Percentiles rank a stretch among this genome's conserved stretches.
phyloP scores from a whole-genome alignment of 2,888 invertebrate genomes.

The Tribolium freemani region DNA sequence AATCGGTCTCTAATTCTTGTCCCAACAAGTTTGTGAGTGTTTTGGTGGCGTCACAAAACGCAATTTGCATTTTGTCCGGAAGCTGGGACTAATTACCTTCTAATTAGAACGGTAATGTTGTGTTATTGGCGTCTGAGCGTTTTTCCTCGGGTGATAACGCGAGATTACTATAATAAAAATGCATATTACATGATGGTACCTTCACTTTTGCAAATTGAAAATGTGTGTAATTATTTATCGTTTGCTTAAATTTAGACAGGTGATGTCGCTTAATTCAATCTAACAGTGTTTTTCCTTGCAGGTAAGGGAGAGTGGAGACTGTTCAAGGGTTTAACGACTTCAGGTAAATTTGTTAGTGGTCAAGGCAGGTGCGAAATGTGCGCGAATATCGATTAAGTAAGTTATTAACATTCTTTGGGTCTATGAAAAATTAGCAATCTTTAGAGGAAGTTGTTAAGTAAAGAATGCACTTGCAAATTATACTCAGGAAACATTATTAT shows the following conservation, averaged over 20 bases:
- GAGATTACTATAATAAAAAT: background rate
- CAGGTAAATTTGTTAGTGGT: background rate
- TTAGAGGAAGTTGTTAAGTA: background rate
- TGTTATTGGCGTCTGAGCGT: constrained; percentile 4
- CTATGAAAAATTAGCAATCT: background rate
- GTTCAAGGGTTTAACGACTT: background rate
- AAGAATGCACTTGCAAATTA: background rate
- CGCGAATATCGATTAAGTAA: background rate
- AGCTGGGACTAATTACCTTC: constrained; percentile 29
- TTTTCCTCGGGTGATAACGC: background rate
- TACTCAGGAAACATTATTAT: background rate
- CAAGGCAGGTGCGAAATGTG: background rate
- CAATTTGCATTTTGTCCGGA: constrained; percentile 35
- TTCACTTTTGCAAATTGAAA: constrained; percentile 30
- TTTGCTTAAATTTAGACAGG: constrained; percentile 12
- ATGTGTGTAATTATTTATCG: constrained; percentile 36
- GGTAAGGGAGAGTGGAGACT: constrained; percentile 21
- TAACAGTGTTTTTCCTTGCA: constrained; percentile 13
- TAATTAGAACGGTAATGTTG: constrained; percentile 29
- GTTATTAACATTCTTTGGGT: background rate
- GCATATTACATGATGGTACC: constrained; percentile 34
- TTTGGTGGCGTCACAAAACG: constrained; percentile 15
- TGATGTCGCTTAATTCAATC: background rate
- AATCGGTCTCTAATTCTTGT: background rate
- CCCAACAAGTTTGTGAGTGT: background rate